Percentiles rank a stretch among this genome's conserved stretches.
These are phyloP conservation scores for Zaprionus africanus DNA, from an alignment of 1,140 invertebrate genomes.

Conservation along the genomic window DNA sequence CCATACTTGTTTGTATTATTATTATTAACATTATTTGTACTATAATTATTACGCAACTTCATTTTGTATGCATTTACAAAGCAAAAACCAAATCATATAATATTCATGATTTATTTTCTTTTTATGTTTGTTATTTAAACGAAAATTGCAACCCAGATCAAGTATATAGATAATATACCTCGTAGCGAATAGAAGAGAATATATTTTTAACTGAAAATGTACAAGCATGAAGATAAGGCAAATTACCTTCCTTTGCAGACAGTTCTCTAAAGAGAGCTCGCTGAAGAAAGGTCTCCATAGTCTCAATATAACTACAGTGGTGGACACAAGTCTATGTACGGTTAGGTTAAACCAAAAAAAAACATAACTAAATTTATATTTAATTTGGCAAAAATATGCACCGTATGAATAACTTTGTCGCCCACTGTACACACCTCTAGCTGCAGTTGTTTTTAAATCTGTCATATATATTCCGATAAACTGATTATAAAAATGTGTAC, in stretches of 20 bases:
- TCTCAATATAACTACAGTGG: too few species aligned
- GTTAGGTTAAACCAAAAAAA: too few species aligned
- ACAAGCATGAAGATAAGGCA: conserved; percentile 8
- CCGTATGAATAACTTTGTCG: background rate
- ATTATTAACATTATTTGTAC: conserved; percentile 16
- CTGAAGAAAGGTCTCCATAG: too few species aligned
- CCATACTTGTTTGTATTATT: conserved; percentile 35
- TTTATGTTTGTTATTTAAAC: conserved; percentile 1
- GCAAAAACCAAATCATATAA: background rate
- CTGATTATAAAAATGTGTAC: background rate
- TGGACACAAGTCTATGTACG: too few species aligned
- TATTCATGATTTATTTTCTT: background rate
- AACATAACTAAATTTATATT: too few species aligned
- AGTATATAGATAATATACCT: conserved; percentile 3
- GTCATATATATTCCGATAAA: background rate
- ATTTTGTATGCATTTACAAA: conserved; percentile 29
- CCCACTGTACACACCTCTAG: background rate
- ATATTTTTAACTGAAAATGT: conserved; percentile 14
- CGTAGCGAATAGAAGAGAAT: conserved; percentile 14
- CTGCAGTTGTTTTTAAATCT: background rate
- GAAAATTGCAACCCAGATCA: conserved; percentile 9
- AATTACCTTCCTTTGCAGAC: background rate
- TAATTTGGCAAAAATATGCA: background rate
- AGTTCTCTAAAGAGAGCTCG: too few species aligned
- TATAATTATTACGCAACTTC: conserved; percentile 17